phyloP scores from a whole-genome alignment of 2,113 vertebrate genomes.

The Vireo altiloquus region DNA sequence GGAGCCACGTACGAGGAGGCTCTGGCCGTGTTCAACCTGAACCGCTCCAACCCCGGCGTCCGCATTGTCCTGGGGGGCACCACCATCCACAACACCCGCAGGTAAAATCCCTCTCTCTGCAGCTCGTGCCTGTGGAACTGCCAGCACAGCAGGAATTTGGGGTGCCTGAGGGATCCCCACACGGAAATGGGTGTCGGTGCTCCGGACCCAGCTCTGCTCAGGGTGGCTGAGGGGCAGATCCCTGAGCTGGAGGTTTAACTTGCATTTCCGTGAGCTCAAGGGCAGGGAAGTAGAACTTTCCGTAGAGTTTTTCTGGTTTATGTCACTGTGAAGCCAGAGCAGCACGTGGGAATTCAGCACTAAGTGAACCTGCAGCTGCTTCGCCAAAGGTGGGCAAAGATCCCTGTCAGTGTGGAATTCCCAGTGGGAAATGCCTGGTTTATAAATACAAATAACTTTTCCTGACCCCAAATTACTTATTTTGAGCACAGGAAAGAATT shows the following conservation, averaged over 20 bases:
- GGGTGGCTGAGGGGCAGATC: background rate
- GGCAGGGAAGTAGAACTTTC: background rate
- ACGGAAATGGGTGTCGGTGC: background rate
- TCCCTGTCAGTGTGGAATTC: background rate
- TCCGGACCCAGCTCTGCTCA: rapidly evolving
- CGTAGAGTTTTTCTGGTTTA: background rate
- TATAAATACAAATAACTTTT: background rate
- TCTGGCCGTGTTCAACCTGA: slow-evolving; percentile 87
- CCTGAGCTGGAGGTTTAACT: background rate
- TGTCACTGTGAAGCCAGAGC: background rate
- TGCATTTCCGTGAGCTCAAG: background rate
- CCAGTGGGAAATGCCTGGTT: background rate
- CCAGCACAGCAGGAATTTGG: background rate
- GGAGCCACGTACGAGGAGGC: slow-evolving; percentile 94
- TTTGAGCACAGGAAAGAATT: background rate
- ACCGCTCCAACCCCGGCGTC: slow-evolving; percentile 86
- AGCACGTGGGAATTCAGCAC: background rate
- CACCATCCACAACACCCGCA: slow-evolving; percentile 89
- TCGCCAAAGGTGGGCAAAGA: background rate
- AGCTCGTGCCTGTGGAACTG: rapidly evolving
- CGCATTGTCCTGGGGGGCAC: slow-evolving; percentile 91
- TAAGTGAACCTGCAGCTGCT: background rate
- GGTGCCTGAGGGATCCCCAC: background rate
- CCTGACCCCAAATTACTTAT: background rate
- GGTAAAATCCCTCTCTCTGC: slow-evolving; percentile 46